These are phyloP conservation scores for Odontamblyopus rebecca DNA, from an alignment of 2,797 vertebrate genomes.

Conservation along the genomic window DNA sequence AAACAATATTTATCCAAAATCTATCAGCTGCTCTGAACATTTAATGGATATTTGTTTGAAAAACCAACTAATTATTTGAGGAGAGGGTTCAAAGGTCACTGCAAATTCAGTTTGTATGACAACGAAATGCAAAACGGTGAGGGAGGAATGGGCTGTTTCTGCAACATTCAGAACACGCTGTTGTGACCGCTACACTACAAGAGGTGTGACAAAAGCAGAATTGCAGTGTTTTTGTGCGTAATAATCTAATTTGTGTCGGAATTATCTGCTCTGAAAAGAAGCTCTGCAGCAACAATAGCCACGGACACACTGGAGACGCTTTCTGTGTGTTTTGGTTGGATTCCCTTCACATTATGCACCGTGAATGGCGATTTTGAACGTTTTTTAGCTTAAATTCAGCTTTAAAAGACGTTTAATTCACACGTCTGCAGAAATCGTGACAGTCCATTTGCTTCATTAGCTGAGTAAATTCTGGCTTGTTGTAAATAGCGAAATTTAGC, in stretches of 20 bases:
- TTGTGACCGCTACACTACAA: no score
- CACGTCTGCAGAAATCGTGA: not conserved
- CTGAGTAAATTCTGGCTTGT: not conserved
- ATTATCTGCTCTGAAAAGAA: not conserved
- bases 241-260: not conserved
- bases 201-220: not conserved
- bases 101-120: no score
- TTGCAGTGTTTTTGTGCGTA: not conserved
- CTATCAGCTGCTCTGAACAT: no score
- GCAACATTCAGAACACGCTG: no score
- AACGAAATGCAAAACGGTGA: no score
- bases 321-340: not conserved
- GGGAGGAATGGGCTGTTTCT: no score
- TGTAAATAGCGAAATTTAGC: not conserved
- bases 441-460: not conserved
- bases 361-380: not conserved
- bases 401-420: not conserved
- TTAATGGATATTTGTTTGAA: no score
- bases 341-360: no score
- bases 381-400: not conserved
- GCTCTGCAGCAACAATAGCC: not conserved
- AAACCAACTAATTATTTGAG: no score
- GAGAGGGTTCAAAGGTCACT: no score
- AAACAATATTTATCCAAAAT: no score
- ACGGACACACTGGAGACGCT: not conserved